Evolutionary conservation across 1,140 invertebrate genomes (phyloP), one percentile per base, ranked within the genome.

Genomic region (Anastrepha ludens): DNA sequence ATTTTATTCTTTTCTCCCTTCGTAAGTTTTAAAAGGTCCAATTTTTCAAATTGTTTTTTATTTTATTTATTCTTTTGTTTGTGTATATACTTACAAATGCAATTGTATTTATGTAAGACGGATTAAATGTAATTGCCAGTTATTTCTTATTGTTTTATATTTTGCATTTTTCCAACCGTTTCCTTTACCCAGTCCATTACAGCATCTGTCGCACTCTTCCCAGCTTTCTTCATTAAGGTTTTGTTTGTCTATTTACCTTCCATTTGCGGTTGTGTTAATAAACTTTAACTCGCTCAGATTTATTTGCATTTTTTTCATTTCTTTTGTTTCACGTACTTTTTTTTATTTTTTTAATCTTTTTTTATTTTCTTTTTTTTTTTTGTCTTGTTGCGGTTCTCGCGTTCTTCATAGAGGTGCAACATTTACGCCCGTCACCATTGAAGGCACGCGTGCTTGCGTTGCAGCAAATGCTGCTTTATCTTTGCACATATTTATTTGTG

Each of bases 241-340:
- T 74, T 7, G 13, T 74, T 47, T 74, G 17, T 74, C 44, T 74
- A 74, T 47, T 74, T 74, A 74, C 67, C 17, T 15, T 47, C 44
- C 67, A 74, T 74, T 74, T 74, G 67, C 67, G 41, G 67, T 47
- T 41, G 39, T 41, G 13, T 44, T 74, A 74, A 74, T 74, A 74
- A 67, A 74, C 41, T 44, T 74, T 44, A 74, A 47, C 41, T 6
- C 39, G 39, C 67, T 74, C 41, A 47, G 13, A 74, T n/a, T 74
- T 74, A 47, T 74, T 74, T 47, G 13, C 4, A 2, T 17, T 74
- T 41, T 15, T 74, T 74, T 17, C 65, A 39, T 74, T 74, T 47
- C 39, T 55, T 55, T 74, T 44, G 41, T 5, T 44, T 74, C 15
- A 67, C 13, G 13, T 67, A 39, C 39, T 11, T 9, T 41, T 41